A percentile compares a stretch with the other conserved stretches of the same genome.
These are phyloP conservation scores for Disparrhopalites patrizii DNA, from an alignment of 2,888 invertebrate genomes.

Conservation along the genomic window DNA sequence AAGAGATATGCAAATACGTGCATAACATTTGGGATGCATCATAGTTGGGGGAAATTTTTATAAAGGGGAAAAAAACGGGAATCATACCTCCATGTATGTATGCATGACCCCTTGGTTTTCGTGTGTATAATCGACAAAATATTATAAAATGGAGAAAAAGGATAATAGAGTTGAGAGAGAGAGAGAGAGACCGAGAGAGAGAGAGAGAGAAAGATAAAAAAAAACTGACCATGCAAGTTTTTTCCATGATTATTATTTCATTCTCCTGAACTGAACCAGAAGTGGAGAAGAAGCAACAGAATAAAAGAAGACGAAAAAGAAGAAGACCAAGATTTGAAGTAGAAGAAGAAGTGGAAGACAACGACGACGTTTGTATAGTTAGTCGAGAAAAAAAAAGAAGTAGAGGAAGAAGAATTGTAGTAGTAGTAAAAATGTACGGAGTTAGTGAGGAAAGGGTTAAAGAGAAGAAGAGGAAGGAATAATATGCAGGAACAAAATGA, in stretches of 20 bases:
- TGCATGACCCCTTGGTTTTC: slow-evolving; percentile 13
- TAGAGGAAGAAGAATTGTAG: not conserved
- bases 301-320: not conserved
- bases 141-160: slow-evolving; percentile 29
- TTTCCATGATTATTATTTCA: slow-evolving; percentile 31
- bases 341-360: slow-evolving; percentile 1
- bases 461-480: no score
- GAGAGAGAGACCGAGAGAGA: not conserved
- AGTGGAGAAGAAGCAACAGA: not conserved
- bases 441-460: no score
- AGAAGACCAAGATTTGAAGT: not conserved
- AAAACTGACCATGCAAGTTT: slow-evolving; percentile 30
- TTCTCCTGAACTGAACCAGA: slow-evolving; percentile 7
- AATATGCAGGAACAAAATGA: not conserved
- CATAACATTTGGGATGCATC: not conserved
- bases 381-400: not conserved
- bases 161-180: slow-evolving; percentile 18
- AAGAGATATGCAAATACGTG: not conserved
- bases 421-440: not conserved
- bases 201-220: slow-evolving; percentile 12
- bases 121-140: slow-evolving; percentile 14
- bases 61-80: not conserved
- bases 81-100: not conserved
- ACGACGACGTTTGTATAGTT: no score
- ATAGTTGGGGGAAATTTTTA: not conserved